Evolutionary conservation across 2,888 invertebrate genomes (phyloP).

Genomic region (Argyra leucocephala): DNA sequence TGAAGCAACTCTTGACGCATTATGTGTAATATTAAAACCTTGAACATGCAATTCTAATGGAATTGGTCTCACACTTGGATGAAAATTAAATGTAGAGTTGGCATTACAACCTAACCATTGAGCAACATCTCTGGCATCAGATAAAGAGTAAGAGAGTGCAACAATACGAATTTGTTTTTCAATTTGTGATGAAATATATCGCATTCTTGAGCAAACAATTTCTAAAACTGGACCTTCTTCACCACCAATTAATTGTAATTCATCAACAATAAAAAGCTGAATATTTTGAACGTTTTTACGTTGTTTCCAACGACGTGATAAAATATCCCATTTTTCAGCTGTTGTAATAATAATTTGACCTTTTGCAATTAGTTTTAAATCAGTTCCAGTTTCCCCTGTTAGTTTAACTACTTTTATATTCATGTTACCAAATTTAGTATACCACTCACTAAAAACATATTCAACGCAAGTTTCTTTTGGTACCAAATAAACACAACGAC

Average conservation of each 20-base stretch:
- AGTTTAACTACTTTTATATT: slow-evolving; percentile 77
- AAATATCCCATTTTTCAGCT: slow-evolving; percentile 97
- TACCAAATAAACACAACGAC: slow-evolving; percentile 85
- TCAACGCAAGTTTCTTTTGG: slow-evolving; percentile 88
- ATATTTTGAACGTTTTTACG: slow-evolving; percentile 96
- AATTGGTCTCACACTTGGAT: slow-evolving; percentile 91
- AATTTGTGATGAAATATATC: slow-evolving; percentile 93
- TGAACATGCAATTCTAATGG: slow-evolving; percentile 91
- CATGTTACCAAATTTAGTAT: slow-evolving; percentile 71
- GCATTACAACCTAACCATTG: slow-evolving; percentile 94
- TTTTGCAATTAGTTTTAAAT: slow-evolving; percentile 83
- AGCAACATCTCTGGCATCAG: slow-evolving; percentile 89
- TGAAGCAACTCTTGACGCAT: slow-evolving; percentile 87
- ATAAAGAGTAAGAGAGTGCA: slow-evolving; percentile 83
- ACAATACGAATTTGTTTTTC: slow-evolving; percentile 84
- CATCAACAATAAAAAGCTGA: slow-evolving; percentile 92
- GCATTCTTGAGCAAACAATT: slow-evolving; percentile 80
- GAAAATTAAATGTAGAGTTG: slow-evolving; percentile 94
- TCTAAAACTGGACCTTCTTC: slow-evolving; percentile 91
- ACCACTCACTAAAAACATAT: slow-evolving; percentile 83
- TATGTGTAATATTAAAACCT: slow-evolving; percentile 97
- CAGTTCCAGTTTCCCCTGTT: slow-evolving; percentile 95
- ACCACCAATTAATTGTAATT: slow-evolving; percentile 81
- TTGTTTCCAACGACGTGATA: slow-evolving; percentile 97
- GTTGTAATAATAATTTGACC: slow-evolving; percentile 95